phyloP scores from a whole-genome alignment of 2,113 vertebrate genomes.

The Psilopogon haemacephalus region DNA sequence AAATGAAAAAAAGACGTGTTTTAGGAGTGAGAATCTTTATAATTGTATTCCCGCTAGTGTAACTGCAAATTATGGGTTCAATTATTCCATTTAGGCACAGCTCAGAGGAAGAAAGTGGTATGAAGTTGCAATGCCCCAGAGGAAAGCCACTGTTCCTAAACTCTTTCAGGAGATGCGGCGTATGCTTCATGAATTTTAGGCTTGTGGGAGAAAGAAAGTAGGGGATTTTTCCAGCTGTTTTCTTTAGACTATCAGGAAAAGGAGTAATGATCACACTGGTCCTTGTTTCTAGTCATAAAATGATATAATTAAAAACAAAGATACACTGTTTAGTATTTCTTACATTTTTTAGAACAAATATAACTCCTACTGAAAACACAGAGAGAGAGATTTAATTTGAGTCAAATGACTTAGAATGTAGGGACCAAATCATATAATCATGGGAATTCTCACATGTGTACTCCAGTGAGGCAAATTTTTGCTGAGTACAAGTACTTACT shows the following conservation, averaged over 20 bases:
- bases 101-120: slow-evolving; percentile 65
- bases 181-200: slow-evolving; percentile 29
- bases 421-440: not conserved
- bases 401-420: not conserved
- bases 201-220: not conserved
- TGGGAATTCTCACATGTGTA: not conserved
- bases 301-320: not conserved
- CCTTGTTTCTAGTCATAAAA: not conserved
- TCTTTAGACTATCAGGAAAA: not conserved
- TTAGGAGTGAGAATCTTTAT: slow-evolving; percentile 67
- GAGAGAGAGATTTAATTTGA: not conserved
- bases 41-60: slow-evolving; percentile 64
- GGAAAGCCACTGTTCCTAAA: slow-evolving; percentile 39
- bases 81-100: slow-evolving; percentile 61
- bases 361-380: no score
- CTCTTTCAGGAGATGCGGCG: slow-evolving; percentile 32
- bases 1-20: slow-evolving; percentile 63
- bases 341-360: not conserved
- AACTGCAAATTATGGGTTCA: slow-evolving; percentile 68
- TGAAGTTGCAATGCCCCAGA: slow-evolving; percentile 56
- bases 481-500: not conserved
- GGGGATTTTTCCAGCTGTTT: not conserved
- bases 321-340: not conserved
- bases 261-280: not conserved
- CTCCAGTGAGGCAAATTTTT: not conserved